Conservation (phyloP, 1,140 invertebrate genomes). For the Nymphalis io region DNA sequence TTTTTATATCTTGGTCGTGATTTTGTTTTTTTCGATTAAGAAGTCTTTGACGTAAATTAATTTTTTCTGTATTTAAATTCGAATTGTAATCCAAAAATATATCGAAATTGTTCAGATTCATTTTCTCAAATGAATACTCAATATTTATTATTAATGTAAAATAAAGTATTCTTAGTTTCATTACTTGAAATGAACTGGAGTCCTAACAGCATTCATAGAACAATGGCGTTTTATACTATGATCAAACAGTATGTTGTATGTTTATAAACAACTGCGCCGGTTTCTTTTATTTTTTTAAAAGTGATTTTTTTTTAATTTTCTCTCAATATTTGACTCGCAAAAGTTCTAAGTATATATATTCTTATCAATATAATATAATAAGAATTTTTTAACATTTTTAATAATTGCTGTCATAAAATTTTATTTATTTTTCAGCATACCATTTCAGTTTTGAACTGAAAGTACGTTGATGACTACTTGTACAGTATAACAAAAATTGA, state of each 20-base stretch:
- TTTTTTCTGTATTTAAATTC: constrained; percentile 3
- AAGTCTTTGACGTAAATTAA: constrained; percentile 29
- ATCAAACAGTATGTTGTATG: not conserved
- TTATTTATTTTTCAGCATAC: no score
- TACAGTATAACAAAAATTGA: no score
- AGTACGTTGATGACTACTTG: no score
- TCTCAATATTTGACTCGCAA: not conserved
- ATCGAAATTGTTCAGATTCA: not conserved
- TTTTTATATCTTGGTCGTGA: constrained; percentile 30
- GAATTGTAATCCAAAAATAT: constrained; percentile 15
- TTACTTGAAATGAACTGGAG: not conserved
- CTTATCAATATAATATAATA: no score
- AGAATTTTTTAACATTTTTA: no score
- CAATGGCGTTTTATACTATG: no score
- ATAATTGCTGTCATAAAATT: no score
- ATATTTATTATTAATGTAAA: not conserved
- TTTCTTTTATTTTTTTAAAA: not conserved
- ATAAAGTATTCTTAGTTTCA: not conserved
- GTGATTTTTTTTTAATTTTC: not conserved
- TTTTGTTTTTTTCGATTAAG: constrained; percentile 33
- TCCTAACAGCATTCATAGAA: not conserved
- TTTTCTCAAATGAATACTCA: not conserved
- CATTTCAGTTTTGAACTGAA: no score
- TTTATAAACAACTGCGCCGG: not conserved
- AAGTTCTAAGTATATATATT: no score